phyloP scores from a whole-genome alignment of 2,113 vertebrate genomes.

The Dipodomys ordii region DNA sequence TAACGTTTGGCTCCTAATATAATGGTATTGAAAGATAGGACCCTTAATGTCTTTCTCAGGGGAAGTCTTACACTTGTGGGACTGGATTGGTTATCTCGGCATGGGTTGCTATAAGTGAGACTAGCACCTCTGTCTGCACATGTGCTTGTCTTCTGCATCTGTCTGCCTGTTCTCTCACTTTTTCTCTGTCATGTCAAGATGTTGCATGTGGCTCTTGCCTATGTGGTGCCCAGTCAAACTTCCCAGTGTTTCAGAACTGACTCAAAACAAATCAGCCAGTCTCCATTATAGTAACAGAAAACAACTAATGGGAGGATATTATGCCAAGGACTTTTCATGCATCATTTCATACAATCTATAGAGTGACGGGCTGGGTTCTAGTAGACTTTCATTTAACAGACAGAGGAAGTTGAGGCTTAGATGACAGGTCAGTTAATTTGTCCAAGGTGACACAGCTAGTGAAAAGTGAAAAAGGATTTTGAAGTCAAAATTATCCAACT shows the following conservation, averaged over 20 bases:
- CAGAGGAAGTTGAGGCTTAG: not conserved
- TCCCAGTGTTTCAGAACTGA: not conserved
- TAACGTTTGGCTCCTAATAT: not conserved
- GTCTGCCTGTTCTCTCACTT: not conserved
- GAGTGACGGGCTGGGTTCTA: not conserved
- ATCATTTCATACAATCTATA: slow-evolving; percentile 29
- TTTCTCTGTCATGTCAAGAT: not conserved
- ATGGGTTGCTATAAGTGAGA: not conserved
- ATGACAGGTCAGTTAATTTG: slow-evolving; percentile 26
- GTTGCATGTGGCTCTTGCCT: not conserved
- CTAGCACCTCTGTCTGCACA: not conserved
- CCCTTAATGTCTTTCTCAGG: not conserved
- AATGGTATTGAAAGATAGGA: not conserved
- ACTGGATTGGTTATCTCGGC: not conserved
- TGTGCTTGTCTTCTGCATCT: not conserved
- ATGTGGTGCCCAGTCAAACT: not conserved
- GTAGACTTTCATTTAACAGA: slow-evolving; percentile 52
- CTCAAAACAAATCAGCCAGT: not conserved
- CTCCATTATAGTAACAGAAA: not conserved
- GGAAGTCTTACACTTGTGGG: not conserved
- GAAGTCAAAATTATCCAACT: slow-evolving; percentile 23
- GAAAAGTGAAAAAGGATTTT: slow-evolving; percentile 23
- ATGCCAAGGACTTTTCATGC: not conserved
- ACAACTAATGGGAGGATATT: not conserved
- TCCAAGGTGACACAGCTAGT: slow-evolving; percentile 19